A percentile compares a stretch with the other conserved stretches of the same genome.
Conservation (phyloP, 2,797 vertebrate genomes). For the Spondyliosoma cantharus region DNA sequence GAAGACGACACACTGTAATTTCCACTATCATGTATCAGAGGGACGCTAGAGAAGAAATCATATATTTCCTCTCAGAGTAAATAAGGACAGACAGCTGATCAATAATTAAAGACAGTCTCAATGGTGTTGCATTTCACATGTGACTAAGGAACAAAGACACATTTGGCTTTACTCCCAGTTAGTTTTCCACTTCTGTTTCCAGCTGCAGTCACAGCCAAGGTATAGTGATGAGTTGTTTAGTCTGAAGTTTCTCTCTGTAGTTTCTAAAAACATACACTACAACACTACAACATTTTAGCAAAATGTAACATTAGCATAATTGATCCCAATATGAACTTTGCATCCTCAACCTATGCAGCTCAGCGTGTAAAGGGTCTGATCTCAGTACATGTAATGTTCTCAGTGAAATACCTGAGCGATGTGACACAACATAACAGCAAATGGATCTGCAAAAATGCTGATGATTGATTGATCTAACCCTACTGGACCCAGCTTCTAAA, state of each 20-base stretch:
- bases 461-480: neutral
- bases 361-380: too few species aligned
- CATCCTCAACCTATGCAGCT: too few species aligned
- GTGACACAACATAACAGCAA: too few species aligned
- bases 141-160: constrained; percentile 26
- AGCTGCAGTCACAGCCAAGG: neutral
- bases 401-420: too few species aligned
- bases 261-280: too few species aligned
- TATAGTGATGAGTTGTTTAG: neutral
- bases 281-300: too few species aligned
- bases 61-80: constrained; percentile 1
- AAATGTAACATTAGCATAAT: neutral
- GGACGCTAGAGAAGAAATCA: neutral
- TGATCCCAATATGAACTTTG: neutral
- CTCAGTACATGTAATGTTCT: too few species aligned
- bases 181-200: constrained; percentile 19
- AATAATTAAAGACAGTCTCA: constrained; percentile 45
- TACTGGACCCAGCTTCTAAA: neutral
- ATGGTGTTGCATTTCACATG: constrained; percentile 32
- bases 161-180: constrained; percentile 16
- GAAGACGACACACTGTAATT: neutral
- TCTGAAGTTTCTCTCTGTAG: neutral
- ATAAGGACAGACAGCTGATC: constrained; percentile 6
- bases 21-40: neutral
- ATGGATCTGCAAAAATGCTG: neutral